These are phyloP conservation scores for Heliocidaris tuberculata DNA, from an alignment of 35 echinoderm and acorn worm genomes.

Conservation along the genomic window DNA sequence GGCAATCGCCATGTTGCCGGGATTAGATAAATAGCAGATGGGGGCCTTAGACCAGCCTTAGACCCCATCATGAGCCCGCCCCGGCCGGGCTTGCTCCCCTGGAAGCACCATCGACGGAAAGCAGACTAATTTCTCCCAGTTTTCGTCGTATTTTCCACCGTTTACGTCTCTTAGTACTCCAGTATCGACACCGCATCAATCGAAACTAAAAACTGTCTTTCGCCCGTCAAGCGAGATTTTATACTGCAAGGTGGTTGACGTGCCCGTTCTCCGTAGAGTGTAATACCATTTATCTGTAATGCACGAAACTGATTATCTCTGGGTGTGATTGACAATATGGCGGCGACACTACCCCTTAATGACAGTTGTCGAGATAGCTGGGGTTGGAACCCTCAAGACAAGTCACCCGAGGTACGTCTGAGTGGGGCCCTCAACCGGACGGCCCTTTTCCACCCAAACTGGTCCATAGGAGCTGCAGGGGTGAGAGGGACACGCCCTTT, in stretches of 20 bases:
- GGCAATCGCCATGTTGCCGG: conserved; percentile 31
- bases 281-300: not conserved
- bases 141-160: not conserved
- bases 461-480: conserved; percentile 87
- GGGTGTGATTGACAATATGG: conserved; percentile 42
- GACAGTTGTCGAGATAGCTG: conserved; percentile 84
- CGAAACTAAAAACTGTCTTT: conserved; percentile 17
- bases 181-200: conserved; percentile 34
- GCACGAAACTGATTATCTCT: not conserved
- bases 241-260: not conserved
- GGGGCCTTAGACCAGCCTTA: conserved; percentile 21
- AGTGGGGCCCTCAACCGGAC: conserved; percentile 49
- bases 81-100: conserved; percentile 14
- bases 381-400: conserved; percentile 78
- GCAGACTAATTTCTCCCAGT: not conserved
- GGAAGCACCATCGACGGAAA: conserved; percentile 48
- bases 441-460: conserved; percentile 84
- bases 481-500: conserved; percentile 73
- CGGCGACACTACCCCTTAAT: conserved; percentile 22
- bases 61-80: conserved; percentile 43
- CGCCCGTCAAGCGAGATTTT: not conserved
- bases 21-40: conserved; percentile 54
- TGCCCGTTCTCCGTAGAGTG: not conserved
- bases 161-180: not conserved
- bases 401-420: conserved; percentile 78